Evolutionary conservation across 1,140 invertebrate species (phyloP), one percentile per base, ranked within the genome.

Genomic region (Ceratitis capitata): DNA sequence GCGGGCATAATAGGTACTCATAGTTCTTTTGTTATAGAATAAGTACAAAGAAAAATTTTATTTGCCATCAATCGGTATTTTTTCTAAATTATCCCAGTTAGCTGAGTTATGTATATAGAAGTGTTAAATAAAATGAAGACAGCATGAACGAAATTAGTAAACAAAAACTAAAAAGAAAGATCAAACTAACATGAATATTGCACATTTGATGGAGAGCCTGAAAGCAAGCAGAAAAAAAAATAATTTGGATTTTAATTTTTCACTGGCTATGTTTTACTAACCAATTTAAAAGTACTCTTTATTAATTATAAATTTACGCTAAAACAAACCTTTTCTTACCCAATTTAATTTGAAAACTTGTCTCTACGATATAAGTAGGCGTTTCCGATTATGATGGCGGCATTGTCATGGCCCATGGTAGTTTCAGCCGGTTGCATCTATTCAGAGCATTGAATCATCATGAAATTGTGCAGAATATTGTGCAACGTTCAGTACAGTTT

Each of bases 341-440:
- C 42, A 78, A 45, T 78, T 78, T 45, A 85, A 87, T 86, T 86
- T 86, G 88, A 91, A 88, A 88, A 87, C 87, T 89, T 85, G 84
- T 87, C 88, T 85, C 87, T 88, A 91, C 88, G 78, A 90, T 90
- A 91, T 89, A 91, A 91, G 91, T 89, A 92, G 93, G 93, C 84
- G 93, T 97, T 49, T 94, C 95, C 88, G 95, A 96, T 92, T 94
- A 95, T 87, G 93, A 94, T 87, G 94, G 95, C 89, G 98, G 97
- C 82, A 97, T 99, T 93, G 96, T 98, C 29, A 93, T 99, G 84
- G 96, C 97, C 23, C 95, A 95, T 88, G 96, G 96, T 83, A 97
- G 96, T 16, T 98, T 98, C 92, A 96, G 96, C 86, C 94, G 98
- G 83, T 93, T 97, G 88, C 98, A 99, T 93, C 93, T 99, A 84